Conservation (phyloP, 2,113 vertebrate genomes). For the Rhabdornis inornatus region DNA sequence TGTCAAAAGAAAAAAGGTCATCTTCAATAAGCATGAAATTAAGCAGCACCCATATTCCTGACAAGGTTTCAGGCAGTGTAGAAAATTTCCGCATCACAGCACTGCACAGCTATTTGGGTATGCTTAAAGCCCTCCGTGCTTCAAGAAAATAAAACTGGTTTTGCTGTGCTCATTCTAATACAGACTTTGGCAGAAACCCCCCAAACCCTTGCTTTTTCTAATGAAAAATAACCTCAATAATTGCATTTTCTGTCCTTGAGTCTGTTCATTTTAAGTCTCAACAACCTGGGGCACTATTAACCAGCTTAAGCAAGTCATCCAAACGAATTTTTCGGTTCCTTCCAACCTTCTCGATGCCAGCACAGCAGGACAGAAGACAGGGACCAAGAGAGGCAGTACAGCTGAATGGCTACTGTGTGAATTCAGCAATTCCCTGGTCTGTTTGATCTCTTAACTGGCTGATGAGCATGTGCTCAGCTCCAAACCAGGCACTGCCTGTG, state of each 20-base stretch:
- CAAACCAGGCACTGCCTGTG: background rate
- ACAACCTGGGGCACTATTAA: background rate
- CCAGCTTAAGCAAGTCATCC: background rate
- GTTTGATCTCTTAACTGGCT: background rate
- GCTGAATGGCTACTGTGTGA: background rate
- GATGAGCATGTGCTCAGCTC: fast-evolving
- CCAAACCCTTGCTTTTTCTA: background rate
- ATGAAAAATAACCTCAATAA: background rate
- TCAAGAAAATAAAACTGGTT: background rate
- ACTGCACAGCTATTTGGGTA: background rate
- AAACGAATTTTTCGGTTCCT: background rate
- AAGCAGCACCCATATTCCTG: background rate
- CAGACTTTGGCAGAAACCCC: background rate
- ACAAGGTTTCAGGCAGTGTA: background rate
- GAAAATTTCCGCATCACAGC: background rate
- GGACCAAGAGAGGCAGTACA: background rate
- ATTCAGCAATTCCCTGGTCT: background rate
- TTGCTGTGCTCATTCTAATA: background rate
- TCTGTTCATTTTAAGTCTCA: background rate
- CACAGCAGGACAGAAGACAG: background rate
- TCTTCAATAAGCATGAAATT: background rate
- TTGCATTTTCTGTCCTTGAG: background rate
- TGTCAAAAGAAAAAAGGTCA: background rate
- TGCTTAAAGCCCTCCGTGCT: background rate
- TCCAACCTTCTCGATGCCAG: background rate